Base-by-base conservation (phyloP, 2,888 invertebrate genomes). In the Megalurothrips usitatus region DNA sequence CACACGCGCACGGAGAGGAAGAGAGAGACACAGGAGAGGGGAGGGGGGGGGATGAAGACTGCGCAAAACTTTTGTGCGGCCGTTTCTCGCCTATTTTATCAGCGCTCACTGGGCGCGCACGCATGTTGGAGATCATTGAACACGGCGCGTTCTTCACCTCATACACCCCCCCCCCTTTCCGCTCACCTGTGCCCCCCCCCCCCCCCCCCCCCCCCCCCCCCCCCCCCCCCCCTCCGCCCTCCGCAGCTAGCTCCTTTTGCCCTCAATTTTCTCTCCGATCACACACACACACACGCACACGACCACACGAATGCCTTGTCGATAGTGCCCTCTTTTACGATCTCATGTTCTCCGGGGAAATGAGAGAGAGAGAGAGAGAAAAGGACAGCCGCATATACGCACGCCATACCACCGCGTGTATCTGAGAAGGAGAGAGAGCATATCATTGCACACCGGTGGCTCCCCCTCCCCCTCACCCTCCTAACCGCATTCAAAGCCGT, bases 81-180 rank as follows among this genome's bases (percentile, higher is more conserved):
- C 26, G 23, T 75, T 75, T 75, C 26, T 75, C 68, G 68, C 68
- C 23, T 75, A 12, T 75, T 75, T 75, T 75, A 43, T 43, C 34
- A 43, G 34, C 34, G 34, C 6, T 43, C 34, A 43, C 34, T 6
- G 34, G n/a, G 34, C 34, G 34, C 34, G 34, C 34, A 43, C 6
- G 34, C n/a, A n/a, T n/a, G n/a, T n/a, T 43, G 34, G 34, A 4
- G 34, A 43, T 43, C 34, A 43, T 43, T 43, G 34, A 43, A 43
- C n/a, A n/a, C n/a, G n/a, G n/a, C n/a, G n/a, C 58, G 58, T 58
- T 19, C 19, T 58, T 19, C 14, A 19, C 58, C 58, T 58, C 14
- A 1, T 52, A 17, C 17, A 19, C 58, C 19, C 58, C 58, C 19
- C 58, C 58, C 10, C 14, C 19, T 17, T 12, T 14, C 19, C 19